Evolutionary conservation across 2,888 invertebrate species (phyloP).

Genomic region (Meteorus cinctellus): DNA sequence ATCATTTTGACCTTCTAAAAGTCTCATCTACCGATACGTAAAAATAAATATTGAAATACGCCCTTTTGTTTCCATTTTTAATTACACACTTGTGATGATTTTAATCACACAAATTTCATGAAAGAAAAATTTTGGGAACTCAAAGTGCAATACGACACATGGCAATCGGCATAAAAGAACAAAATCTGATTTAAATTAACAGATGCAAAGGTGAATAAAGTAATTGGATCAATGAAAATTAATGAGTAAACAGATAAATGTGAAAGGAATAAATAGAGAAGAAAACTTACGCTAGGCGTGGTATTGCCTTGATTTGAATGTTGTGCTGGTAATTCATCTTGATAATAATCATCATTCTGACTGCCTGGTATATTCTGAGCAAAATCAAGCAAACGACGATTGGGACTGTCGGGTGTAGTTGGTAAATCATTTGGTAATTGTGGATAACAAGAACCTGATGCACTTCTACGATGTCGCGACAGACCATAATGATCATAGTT

Average conservation of each 20-base stretch:
- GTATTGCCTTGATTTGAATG: constrained; percentile 68
- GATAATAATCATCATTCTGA: constrained; percentile 69
- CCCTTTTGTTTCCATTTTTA: no score
- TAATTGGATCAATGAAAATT: not conserved
- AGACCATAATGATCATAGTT: constrained; percentile 82
- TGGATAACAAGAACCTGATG: constrained; percentile 72
- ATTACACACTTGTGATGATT: no score
- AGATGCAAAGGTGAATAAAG: not conserved
- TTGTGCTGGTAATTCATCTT: constrained; percentile 68
- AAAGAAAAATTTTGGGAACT: not conserved
- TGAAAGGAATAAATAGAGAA: constrained; percentile 22
- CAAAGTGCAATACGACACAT: not conserved
- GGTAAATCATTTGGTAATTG: constrained; percentile 69
- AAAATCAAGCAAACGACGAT: constrained; percentile 69
- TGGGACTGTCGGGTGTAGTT: constrained; percentile 70
- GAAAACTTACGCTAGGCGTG: constrained; percentile 70
- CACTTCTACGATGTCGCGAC: constrained; percentile 74
- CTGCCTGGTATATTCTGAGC: constrained; percentile 69
- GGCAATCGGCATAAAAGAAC: no score
- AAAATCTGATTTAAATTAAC: no score
- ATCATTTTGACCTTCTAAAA: no score
- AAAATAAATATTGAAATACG: no score
- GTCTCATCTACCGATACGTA: no score
- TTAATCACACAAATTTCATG: no score
- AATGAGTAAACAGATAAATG: constrained; percentile 13